Base-by-base conservation (phyloP, 1,140 invertebrate species). In the Battus philenor region DNA sequence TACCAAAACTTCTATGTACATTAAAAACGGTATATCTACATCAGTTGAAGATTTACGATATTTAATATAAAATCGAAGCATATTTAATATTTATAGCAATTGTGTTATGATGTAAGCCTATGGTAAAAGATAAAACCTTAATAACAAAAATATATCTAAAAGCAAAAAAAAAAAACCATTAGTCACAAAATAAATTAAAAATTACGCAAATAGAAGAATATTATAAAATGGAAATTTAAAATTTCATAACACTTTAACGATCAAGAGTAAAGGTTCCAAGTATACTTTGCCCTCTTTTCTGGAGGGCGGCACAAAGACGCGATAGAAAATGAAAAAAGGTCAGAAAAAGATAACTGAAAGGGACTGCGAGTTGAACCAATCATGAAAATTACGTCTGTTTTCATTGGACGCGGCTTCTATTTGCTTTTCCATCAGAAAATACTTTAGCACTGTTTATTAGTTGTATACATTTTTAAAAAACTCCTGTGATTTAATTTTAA, bases 301-400 rank as follows among this genome's bases (percentile, higher is more conserved):
- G 46, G 66, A 76, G 75, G 79, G 79, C 67, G 66, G 65, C 55
- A 71, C 68, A 68, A 80, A 80, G 73, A 80, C 58, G 64, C 44
- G 62, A 59, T 60, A 53, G 70, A 69, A 73, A 67, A 69, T 55
- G 72, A 71, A 83, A 77, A 76, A 75, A 79, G 71, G 56, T 52
- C 60, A 71, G 55, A 80, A 78, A 77, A 79, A 76, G 69, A 81
- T 72, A 80, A 76, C 64, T 46, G 69, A 60, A 60, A 59, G 66
- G 64, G 60, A 54, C 60, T 47, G 32, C 32, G 32, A 41, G 57
- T 64, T 50, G 59, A 60, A 71, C 77, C 75, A 79, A 81, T 84
- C 68, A 68, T 74, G 54, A 58, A 74, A 81, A 81, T 81, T 78
- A 76, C 67, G 57, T 47, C 46, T 50, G 27, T 48, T 54, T 47